Evolutionary conservation across 1,140 invertebrate species (phyloP).

Genomic region (Bombus fervidus): DNA sequence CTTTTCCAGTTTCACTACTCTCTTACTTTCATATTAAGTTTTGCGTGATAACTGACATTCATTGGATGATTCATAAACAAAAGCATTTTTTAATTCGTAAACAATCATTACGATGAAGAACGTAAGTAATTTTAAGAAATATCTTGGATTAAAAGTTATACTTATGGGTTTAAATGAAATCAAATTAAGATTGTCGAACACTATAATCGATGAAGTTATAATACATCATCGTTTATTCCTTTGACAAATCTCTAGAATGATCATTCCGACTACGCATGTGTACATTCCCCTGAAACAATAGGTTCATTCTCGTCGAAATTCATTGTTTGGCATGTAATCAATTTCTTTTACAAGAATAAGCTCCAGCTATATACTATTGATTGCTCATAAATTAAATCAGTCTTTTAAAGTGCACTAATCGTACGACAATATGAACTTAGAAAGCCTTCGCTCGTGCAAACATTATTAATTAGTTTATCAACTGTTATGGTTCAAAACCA

Average conservation of each 20-base stretch:
- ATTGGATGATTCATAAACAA: too few relatives aligned
- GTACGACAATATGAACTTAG: neutral
- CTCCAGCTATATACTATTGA: conserved; percentile 58
- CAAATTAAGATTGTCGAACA: neutral
- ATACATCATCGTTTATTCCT: neutral
- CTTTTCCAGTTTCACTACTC: neutral
- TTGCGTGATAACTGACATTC: neutral
- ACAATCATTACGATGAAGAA: neutral
- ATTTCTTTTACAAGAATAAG: conserved; percentile 41
- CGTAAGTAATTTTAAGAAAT: too few relatives aligned
- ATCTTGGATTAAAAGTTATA: neutral
- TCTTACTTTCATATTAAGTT: neutral
- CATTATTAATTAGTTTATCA: conserved; percentile 11
- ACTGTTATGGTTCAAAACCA: neutral
- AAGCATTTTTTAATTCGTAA: neutral
- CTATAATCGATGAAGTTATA: neutral
- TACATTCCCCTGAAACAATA: conserved; percentile 8
- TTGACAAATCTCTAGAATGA: neutral
- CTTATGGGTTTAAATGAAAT: neutral
- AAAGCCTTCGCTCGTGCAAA: conserved; percentile 3
- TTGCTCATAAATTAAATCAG: conserved; percentile 29
- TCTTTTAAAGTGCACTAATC: conserved; percentile 8
- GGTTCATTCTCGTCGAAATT: conserved; percentile 68
- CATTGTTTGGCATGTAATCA: conserved; percentile 69
- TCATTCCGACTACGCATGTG: neutral